phyloP scores from a whole-genome alignment of 2,888 invertebrate species.

The Didymodactylos carnosus region DNA sequence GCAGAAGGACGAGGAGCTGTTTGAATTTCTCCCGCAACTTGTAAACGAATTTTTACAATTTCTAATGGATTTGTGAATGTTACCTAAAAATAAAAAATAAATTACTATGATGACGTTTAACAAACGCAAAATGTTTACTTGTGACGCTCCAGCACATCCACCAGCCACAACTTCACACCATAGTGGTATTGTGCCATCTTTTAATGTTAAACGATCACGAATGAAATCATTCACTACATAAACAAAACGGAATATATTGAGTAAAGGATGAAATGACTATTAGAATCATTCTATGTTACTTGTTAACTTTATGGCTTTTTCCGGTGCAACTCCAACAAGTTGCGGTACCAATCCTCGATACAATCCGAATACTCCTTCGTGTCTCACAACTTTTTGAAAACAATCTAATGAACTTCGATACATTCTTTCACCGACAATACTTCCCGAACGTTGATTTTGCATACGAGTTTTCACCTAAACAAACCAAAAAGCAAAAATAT shows the following conservation, averaged over 20 bases:
- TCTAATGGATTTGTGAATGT: conserved; percentile 96
- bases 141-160: conserved; percentile 48
- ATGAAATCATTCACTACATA: conserved; percentile 78
- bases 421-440: conserved; percentile 84
- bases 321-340: conserved; percentile 90
- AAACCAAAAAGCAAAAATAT: neutral
- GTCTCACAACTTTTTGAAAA: conserved; percentile 50
- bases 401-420: conserved; percentile 87
- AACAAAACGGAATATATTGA: too few relatives aligned
- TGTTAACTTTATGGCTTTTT: conserved; percentile 96
- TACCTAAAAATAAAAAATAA: conserved; percentile 47
- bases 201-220: conserved; percentile 61
- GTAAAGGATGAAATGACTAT: too few relatives aligned
- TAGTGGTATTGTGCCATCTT: conserved; percentile 53
- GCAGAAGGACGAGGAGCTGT: conserved; percentile 45
- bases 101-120: neutral
- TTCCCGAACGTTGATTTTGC: conserved; percentile 91
- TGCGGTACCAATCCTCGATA: conserved; percentile 72
- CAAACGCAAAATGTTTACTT: neutral
- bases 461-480: conserved; percentile 71
- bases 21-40: conserved; percentile 90
- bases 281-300: too few relatives aligned
- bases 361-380: conserved; percentile 59
- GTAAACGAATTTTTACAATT: conserved; percentile 92
- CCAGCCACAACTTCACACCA: conserved; percentile 74